Base-by-base conservation (phyloP, 1,140 invertebrate species). In the Micrasema longulum region DNA sequence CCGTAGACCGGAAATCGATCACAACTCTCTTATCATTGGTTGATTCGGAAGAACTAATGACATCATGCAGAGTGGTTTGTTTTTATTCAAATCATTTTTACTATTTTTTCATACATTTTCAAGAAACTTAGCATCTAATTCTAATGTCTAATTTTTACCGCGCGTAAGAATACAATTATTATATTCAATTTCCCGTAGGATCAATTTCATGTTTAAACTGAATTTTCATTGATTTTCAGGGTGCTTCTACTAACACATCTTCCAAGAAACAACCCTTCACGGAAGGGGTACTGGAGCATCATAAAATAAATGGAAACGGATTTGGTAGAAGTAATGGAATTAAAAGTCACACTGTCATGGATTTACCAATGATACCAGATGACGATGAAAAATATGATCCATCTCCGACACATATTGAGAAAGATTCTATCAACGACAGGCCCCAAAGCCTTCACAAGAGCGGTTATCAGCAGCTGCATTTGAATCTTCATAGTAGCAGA, bases 301-400 rank as follows among this genome's bases (percentile, higher is more conserved):
- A 81, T 64, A 76, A 81, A 78, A 6, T 26, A 11, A 85, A 83
- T 75, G 82, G 83, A 11, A 83, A 81, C 20, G 80, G 83, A 14
- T 80, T 82, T 62, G 80, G 82, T n/a, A 82, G 83, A 14, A 82
- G 82, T 79, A 83, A 85, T 77, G 83, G 83, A n/a, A 76, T 85
- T 6, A 85, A 85, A 74, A 84, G 82, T 16, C 84, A 83, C 70
- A 82, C 83, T 78, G 83, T 82, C 74, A 85, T 85, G 18, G 83
- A 85, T 68, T 74, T 85, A 0, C 83, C 84, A n/a, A 84, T 84
- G 50, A 85, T 85, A 43, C 84, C 81, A 76, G 84, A 85, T 6
- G 80, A 81, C 75, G 82, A 84, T 71, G 83, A 85, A 77, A 83
- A 84, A 9, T 75, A 75, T 12, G 80, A 79, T 75, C 80, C 83